Evolutionary conservation across 2,888 invertebrate species (phyloP), one percentile per base, ranked within the genome.

Genomic region (Zootermopsis nevadensis): DNA sequence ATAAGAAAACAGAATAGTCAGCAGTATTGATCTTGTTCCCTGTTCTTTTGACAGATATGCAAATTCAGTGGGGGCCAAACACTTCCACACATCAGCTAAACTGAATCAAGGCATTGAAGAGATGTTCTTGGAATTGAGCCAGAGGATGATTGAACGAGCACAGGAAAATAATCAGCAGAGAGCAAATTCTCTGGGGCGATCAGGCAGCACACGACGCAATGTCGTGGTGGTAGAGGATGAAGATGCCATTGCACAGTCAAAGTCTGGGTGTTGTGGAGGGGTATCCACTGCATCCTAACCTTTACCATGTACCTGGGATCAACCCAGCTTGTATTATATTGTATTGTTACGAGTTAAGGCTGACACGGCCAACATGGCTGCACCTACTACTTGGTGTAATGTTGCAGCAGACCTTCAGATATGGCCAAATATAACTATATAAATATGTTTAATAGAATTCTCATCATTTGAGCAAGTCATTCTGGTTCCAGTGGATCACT

Each of bases 11-110:
- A 48, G 38, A 48, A 48, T 48, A 10, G 15, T 19, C 48, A 10
- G 12, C 48, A 48, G 19, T 48, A 69, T n/a, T 69, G 30, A n/a
- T 85, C 91, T 19, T 48, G 3, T 8, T 48, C 1, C 19, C 12
- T 48, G 15, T 48, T 60, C 60, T 60, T n/a, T 60, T 60, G 91
- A 80, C 89, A 97, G 97, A 84, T 98, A 98, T 90, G 95, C 98
- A 4, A 92, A 93, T 86, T 95, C 95, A 89, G 98, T 98, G 10
- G 98, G 97, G 82, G 98, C 99, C 1, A 93, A 94, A 87, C 98
- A 98, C 90, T 97, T 94, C 89, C 95, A 96, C 88, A 97, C 98
- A 53, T 98, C 98, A 48, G 99, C 99, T 0, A 99, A 99, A 90
- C 90, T 94, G 84, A 98, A 98, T 89, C 93, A 95, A 89, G 98